Percentiles rank a stretch among this genome's conserved stretches.
These are phyloP conservation scores for Chauna torquata DNA, from an alignment of 2,113 vertebrate genomes.

Conservation along the genomic window DNA sequence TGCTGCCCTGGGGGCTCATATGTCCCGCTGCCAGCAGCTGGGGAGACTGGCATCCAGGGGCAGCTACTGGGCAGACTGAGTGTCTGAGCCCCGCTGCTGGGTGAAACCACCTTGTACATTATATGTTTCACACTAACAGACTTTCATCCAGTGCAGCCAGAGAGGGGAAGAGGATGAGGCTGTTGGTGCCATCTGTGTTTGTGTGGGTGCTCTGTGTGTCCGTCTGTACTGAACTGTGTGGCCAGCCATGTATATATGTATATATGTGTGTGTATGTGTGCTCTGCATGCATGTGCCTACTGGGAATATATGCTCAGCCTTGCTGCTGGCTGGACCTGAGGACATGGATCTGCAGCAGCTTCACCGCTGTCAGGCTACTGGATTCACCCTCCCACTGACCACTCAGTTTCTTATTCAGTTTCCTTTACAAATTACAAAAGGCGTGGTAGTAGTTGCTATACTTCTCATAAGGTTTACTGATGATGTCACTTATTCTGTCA, in stretches of 20 bases:
- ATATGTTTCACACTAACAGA: background rate
- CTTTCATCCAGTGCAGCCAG: background rate
- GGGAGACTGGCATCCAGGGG: background rate
- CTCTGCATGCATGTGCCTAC: background rate
- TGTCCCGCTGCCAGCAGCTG: background rate
- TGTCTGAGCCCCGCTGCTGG: background rate
- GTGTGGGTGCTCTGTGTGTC: background rate
- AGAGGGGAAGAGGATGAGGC: background rate
- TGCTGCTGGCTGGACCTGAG: background rate
- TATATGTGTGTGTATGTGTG: background rate
- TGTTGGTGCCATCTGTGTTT: background rate
- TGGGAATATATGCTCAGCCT: background rate
- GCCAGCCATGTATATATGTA: background rate
- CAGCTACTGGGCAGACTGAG: background rate
- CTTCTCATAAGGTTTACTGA: background rate
- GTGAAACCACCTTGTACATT: background rate
- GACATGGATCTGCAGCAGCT: background rate
- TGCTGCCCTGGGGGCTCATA: rapidly evolving
- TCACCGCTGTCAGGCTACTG: background rate
- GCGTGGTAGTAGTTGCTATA: background rate
- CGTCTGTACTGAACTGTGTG: background rate
- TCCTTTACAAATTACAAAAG: background rate
- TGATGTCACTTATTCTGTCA: background rate
- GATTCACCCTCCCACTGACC: background rate
- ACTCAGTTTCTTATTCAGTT: background rate